Conservation (phyloP, 2,797 vertebrate species). For the Tragelaphus eurycerus region DNA sequence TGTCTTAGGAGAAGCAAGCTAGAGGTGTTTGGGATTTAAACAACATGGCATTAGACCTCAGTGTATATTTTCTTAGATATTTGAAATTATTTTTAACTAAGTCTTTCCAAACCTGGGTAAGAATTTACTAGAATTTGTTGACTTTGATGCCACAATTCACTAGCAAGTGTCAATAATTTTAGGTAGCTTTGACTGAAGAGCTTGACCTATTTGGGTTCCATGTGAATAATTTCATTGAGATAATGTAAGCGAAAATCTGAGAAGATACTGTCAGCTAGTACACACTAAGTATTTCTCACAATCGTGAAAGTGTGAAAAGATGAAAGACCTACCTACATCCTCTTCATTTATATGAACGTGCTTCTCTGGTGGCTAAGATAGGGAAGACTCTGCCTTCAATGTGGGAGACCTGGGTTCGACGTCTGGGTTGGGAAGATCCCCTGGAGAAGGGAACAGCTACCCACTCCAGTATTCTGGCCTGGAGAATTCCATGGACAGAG, state of each 20-base stretch:
- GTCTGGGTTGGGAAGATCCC: neutral
- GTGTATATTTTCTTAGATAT: neutral
- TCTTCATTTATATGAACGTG: neutral
- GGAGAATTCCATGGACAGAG: neutral
- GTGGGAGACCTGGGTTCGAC: neutral
- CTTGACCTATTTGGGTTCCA: neutral
- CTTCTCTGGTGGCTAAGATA: neutral
- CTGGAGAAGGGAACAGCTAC: neutral
- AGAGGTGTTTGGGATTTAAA: neutral
- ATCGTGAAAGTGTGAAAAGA: neutral
- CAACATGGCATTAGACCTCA: neutral
- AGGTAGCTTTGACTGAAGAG: neutral
- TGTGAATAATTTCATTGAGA: neutral
- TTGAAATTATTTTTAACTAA: neutral
- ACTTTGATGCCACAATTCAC: neutral
- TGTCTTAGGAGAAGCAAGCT: neutral
- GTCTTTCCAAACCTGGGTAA: neutral
- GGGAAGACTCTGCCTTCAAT: neutral
- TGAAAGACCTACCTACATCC: neutral
- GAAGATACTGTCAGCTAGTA: neutral
- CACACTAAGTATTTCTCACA: neutral
- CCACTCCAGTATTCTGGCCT: neutral
- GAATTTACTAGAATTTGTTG: neutral
- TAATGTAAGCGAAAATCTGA: neutral
- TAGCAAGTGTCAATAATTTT: neutral